Evolutionary conservation across 2,113 vertebrate genomes (phyloP).

Genomic region (Podarcis muralis): DNA sequence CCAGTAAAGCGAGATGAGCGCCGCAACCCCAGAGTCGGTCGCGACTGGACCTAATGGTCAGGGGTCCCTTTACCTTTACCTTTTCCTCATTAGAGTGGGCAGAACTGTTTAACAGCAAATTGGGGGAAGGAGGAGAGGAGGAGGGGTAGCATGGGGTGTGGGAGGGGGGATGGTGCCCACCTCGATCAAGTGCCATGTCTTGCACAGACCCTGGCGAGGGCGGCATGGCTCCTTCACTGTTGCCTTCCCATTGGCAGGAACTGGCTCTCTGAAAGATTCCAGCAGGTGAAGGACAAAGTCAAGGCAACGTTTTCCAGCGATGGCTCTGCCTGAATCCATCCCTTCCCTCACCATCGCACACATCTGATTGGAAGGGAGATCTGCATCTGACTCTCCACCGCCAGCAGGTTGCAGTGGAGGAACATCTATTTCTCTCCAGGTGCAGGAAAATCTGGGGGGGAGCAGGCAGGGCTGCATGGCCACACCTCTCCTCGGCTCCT

Average conservation of each 20-base stretch:
- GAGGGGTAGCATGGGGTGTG: too few species aligned
- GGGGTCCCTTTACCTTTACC: too few species aligned
- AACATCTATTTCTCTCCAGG: not conserved
- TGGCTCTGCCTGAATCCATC: not conserved
- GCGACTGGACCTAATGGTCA: too few species aligned
- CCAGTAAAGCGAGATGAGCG: too few species aligned
- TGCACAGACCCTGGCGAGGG: too few species aligned
- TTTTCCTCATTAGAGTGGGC: too few species aligned
- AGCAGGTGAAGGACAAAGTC: slow-evolving; percentile 8
- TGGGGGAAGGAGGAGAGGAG: too few species aligned
- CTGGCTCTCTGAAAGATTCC: not conserved
- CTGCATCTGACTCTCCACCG: not conserved
- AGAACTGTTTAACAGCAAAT: too few species aligned
- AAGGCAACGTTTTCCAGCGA: not conserved
- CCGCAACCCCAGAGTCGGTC: too few species aligned
- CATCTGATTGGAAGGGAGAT: not conserved
- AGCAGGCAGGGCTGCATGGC: too few species aligned
- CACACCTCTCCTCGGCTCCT: accelerated
- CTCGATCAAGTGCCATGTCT: too few species aligned
- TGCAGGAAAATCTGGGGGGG: not conserved
- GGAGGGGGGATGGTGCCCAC: too few species aligned
- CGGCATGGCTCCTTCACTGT: not conserved
- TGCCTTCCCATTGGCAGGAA: not conserved
- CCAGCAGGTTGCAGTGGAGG: not conserved
- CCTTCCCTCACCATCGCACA: not conserved